Evolutionary conservation across 2,113 vertebrate genomes (phyloP), one percentile per base, ranked within the genome.

Genomic region (Nycticryphes semicollaris): DNA sequence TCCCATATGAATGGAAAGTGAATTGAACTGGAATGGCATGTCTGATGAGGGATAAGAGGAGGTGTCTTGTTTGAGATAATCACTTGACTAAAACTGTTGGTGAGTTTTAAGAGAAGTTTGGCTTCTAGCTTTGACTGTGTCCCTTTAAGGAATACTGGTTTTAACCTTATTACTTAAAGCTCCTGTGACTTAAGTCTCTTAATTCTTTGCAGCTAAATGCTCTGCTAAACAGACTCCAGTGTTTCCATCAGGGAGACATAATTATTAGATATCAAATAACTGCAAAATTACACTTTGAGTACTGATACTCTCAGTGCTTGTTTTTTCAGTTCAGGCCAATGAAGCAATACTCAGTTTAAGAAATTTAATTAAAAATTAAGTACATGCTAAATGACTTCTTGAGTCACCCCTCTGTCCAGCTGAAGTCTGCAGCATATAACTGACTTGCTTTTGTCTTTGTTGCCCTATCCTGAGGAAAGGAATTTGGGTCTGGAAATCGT

Each of bases 131-230:
- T 82, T 90, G 74, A 79, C 53, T 0, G 0, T 93, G 90, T 95
- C 69, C 37, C 93, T 96, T 95, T 97, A 96, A 97, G 93, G 86
- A 93, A 93, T 95, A 92, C 80, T 93, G 86, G 77, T 73, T 96
- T 96, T 93, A 97, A 93, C 90, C 59, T 74, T 87, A 87, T 96
- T 95, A 95, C 59, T 94, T 96, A 92, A 96, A 96, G 88, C 89
- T 91, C 69, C 25, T 93, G 77, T 92, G 80, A 89, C 81, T 92
- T 96, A 96, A 91, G 68, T 86, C 33, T 85, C 87, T 94, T 97
- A 94, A 91, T 75, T 93, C 94, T 94, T 96, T 88, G 75, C 76
- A 82, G 60, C 48, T 87, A 85, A 91, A 48, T 68, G 83, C 90
- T 78, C 30, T 84, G 28, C 88, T 93, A 53, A 90, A 85, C 14